Base-by-base conservation (phyloP, 1,140 invertebrate species). In the Drosophila sturtevanti region DNA sequence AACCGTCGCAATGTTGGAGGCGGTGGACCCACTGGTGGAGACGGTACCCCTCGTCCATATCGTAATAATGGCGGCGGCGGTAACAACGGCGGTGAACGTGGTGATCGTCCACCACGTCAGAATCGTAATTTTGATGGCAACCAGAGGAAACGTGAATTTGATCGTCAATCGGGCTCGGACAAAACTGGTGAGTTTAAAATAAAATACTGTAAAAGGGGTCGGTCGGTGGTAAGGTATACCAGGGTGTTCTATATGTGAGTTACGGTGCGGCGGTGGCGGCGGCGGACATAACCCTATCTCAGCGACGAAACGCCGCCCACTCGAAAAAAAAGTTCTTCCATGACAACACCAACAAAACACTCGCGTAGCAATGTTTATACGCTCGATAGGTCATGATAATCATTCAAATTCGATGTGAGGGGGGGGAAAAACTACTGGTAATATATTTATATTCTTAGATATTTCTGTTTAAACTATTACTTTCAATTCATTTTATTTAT, bases 131-230 rank as follows among this genome's bases (percentile, higher is more conserved):
- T 95, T 87, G 95, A 95, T 74, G 94, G 96, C 74, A 94, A 96
- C 74, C 91, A 91, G 78, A 81, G 90, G 41, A 98, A 98, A 93
- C 94, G 97, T 37, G 98, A 99, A 93, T 99, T 97, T 92, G 98
- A 99, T 93, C 95, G 98, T 71, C 97, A 98, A 92, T 98, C 97
- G 89, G 98, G 98, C 75, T 98, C 97, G 62, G 97, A 98, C 91
- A 98, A 97, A 94, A 98, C 97, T 92, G 90, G 90, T 91, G 66
- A 97, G 98, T n/a, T n/a, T n/a, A n/a, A n/a, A n/a, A n/a, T 91
- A 31, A 16, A 10, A 56, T 10, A 0, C n/a, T 7, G 27, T n/a
- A 18, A 11, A 4, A 18, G 38, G 18, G 22, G 11, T 1, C 1
- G 27, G 22, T 12, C n/a, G n/a, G 11, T 22, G 21, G 35, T 11